These are phyloP conservation scores for Chinchilla lanigera DNA, from an alignment of 2,113 vertebrate genomes.

Conservation along the genomic window DNA sequence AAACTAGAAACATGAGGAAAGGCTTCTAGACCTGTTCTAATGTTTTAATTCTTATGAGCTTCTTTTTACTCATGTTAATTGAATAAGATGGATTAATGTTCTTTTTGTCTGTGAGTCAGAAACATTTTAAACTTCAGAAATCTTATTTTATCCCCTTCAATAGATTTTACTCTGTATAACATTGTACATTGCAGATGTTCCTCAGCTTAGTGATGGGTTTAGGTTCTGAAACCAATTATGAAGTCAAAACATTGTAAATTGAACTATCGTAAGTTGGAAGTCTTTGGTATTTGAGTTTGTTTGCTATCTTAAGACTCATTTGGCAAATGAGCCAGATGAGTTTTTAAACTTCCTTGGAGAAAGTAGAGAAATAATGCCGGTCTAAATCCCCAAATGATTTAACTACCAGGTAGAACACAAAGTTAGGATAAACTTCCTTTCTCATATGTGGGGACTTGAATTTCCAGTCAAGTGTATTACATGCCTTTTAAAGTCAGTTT, in stretches of 20 bases:
- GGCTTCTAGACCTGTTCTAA: not conserved
- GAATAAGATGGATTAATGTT: not conserved
- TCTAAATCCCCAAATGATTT: conserved; percentile 28
- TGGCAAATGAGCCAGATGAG: not conserved
- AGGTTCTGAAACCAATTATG: not conserved
- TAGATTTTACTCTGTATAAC: not conserved
- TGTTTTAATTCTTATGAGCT: not conserved
- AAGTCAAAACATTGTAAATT: not conserved
- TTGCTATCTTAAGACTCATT: not conserved
- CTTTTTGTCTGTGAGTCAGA: not conserved
- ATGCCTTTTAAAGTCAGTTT: conserved; percentile 37
- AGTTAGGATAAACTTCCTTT: conserved; percentile 41
- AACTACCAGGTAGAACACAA: not conserved
- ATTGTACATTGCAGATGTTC: not conserved
- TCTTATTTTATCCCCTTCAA: conserved; percentile 15
- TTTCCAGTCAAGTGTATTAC: conserved; percentile 22
- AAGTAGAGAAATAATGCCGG: not conserved
- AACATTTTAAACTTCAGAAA: conserved; percentile 47
- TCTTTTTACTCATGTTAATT: conserved; percentile 22
- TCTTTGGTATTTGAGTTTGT: conserved; percentile 31
- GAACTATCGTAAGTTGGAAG: not conserved
- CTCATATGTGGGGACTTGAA: not conserved
- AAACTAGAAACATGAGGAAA: not conserved
- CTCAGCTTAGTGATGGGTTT: not conserved
- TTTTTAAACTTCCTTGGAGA: conserved; percentile 53